Conservation (phyloP, 2,113 vertebrate species). For the Lonchura striata region DNA sequence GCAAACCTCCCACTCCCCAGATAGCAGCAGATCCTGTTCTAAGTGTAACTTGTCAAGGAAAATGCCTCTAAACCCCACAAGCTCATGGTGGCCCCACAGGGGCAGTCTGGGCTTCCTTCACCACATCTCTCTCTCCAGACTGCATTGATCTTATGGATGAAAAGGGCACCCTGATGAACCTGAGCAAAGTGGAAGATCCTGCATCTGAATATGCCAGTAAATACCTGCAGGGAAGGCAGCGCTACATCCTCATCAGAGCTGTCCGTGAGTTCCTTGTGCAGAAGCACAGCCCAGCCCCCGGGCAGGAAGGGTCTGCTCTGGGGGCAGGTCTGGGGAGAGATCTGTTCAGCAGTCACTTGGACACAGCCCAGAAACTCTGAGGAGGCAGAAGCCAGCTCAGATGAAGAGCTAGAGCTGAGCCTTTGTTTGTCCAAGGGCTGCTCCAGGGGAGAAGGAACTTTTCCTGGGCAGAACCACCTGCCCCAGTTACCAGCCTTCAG, state of each 20-base stretch:
- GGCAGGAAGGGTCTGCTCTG: not conserved
- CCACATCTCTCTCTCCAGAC: not conserved
- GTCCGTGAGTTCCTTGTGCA: not conserved
- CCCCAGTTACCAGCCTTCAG: not conserved
- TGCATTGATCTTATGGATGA: slow-evolving; percentile 38
- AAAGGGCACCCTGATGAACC: slow-evolving; percentile 4
- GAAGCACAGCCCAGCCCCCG: not conserved
- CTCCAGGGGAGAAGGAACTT: not conserved
- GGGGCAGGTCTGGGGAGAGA: not conserved
- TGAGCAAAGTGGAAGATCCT: not conserved
- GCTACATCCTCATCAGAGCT: slow-evolving; percentile 34
- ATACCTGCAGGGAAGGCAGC: slow-evolving; percentile 5
- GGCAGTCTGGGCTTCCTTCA: not conserved
- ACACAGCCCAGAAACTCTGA: not conserved
- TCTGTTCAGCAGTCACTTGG: not conserved
- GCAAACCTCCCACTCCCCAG: not conserved
- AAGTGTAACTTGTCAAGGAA: not conserved
- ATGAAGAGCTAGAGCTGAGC: not conserved
- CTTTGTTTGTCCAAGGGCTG: not conserved
- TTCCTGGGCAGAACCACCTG: not conserved
- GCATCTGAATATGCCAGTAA: not conserved
- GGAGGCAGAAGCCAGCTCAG: not conserved
- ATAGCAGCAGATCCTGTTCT: not conserved
- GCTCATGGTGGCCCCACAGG: not conserved
- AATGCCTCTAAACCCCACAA: not conserved